These are phyloP conservation scores for Sanderia malayensis DNA, from an alignment of 30 jellyfish, hydroid and myxozoan species.

Conservation along the genomic window DNA sequence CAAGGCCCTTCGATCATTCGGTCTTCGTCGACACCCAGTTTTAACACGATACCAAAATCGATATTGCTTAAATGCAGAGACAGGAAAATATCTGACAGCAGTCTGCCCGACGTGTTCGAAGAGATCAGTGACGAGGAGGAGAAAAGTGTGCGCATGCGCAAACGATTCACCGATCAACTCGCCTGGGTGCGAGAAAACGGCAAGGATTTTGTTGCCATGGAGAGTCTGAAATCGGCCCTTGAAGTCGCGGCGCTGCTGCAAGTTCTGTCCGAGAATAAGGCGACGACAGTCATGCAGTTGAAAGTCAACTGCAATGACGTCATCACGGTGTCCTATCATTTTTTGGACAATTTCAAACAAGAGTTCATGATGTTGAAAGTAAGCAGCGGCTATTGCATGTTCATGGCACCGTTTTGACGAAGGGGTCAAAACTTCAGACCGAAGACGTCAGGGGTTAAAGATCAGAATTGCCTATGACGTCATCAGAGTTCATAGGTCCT, in stretches of 20 bases:
- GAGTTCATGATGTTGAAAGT: slow-evolving; percentile 69
- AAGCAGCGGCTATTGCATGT: slow-evolving; percentile 34
- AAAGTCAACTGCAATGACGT: slow-evolving; percentile 42
- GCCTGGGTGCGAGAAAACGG: slow-evolving; percentile 58
- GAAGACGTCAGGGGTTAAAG: too few species aligned
- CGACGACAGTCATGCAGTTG: slow-evolving; percentile 45
- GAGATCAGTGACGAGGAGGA: background rate
- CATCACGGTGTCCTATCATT: slow-evolving; percentile 53
- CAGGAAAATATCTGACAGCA: slow-evolving; percentile 1
- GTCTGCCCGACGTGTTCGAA: slow-evolving; percentile 19
- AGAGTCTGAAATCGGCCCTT: slow-evolving; percentile 21
- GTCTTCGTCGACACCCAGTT: slow-evolving; percentile 7
- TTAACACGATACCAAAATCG: slow-evolving; percentile 32
- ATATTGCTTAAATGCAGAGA: slow-evolving; percentile 31
- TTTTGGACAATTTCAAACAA: slow-evolving; percentile 49
- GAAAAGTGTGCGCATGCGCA: background rate
- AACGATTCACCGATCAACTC: slow-evolving; percentile 34
- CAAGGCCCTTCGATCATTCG: background rate
- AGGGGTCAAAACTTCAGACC: too few species aligned
- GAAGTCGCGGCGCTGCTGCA: slow-evolving; percentile 50
- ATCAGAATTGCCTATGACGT: too few species aligned
- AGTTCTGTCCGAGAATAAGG: slow-evolving; percentile 20
- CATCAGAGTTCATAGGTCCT: too few species aligned
- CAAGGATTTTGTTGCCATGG: slow-evolving; percentile 63
- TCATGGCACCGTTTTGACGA: slow-evolving; percentile 65